A percentile compares a stretch with the other conserved stretches of the same genome.
Conservation (phyloP, 1,140 invertebrate genomes). For the Olivierus martensii region DNA sequence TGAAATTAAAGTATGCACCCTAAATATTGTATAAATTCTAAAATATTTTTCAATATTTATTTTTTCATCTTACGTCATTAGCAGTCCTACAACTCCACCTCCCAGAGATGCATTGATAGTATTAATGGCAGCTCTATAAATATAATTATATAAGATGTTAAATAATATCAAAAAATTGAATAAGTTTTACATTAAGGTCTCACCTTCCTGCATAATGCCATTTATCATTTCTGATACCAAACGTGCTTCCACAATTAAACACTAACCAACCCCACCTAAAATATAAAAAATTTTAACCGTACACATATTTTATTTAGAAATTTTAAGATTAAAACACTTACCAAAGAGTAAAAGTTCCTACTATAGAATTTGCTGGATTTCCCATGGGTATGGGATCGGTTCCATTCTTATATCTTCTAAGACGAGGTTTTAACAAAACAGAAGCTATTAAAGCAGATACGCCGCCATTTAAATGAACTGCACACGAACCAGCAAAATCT, state of each 20-base stretch:
- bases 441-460: constrained; percentile 67
- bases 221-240: constrained; percentile 49
- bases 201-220: constrained; percentile 71
- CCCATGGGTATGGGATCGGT: constrained; percentile 60
- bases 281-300: too few relatives aligned
- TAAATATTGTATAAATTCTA: too few relatives aligned
- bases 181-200: neutral
- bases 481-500: constrained; percentile 81
- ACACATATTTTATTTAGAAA: too few relatives aligned
- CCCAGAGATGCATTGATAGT: constrained; percentile 80
- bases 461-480: constrained; percentile 77
- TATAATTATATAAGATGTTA: neutral
- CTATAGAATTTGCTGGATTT: constrained; percentile 74
- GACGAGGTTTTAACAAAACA: constrained; percentile 70
- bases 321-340: constrained; percentile 14
- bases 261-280: constrained; percentile 72
- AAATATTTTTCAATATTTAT: too few relatives aligned
- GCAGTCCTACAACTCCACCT: constrained; percentile 59
- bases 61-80: constrained; percentile 38
- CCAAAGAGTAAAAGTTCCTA: constrained; percentile 88
- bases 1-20: too few relatives aligned
- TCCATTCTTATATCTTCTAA: constrained; percentile 70
- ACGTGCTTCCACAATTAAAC: constrained; percentile 67
- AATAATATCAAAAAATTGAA: too few relatives aligned
- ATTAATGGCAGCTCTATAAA: constrained; percentile 55